These are phyloP conservation scores for Montipora capricornis DNA, from an alignment of 64 coral and sea anemone genomes.

Conservation along the genomic window DNA sequence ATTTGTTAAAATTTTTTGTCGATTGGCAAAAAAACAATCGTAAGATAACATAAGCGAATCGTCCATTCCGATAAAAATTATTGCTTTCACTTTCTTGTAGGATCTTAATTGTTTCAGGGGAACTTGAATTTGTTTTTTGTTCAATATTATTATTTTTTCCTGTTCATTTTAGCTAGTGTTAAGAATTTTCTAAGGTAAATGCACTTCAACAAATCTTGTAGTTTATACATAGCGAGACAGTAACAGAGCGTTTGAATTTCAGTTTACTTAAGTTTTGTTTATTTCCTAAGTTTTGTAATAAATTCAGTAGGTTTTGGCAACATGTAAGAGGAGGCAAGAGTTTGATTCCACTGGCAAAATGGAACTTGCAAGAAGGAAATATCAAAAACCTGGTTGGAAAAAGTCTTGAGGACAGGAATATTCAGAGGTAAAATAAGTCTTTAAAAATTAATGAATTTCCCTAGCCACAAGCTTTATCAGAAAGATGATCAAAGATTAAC, in stretches of 20 bases:
- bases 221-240: slow-evolving; percentile 17
- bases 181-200: slow-evolving; percentile 47
- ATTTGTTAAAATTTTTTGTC: slow-evolving; percentile 48
- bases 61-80: slow-evolving; percentile 12
- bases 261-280: slow-evolving; percentile 49
- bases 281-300: slow-evolving; percentile 33
- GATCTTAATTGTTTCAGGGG: slow-evolving; percentile 47
- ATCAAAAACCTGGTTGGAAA: slow-evolving; percentile 42
- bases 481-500: slow-evolving; percentile 43
- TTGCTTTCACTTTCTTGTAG: slow-evolving; percentile 39
- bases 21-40: slow-evolving; percentile 31
- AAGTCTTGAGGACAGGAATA: slow-evolving; percentile 18
- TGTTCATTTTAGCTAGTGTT: slow-evolving; percentile 12
- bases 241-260: slow-evolving; percentile 20
- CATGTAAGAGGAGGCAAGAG: not conserved
- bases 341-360: slow-evolving; percentile 24
- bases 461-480: slow-evolving; percentile 53
- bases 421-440: slow-evolving; percentile 14
- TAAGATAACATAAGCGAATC: slow-evolving; percentile 40
- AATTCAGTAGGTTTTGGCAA: slow-evolving; percentile 4
- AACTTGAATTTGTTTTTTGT: slow-evolving; percentile 18
- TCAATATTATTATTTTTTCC: not conserved
- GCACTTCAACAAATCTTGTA: slow-evolving; percentile 5
- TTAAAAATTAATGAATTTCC: slow-evolving; percentile 55
- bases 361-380: slow-evolving; percentile 2